Evolutionary conservation across 2,113 vertebrate species (phyloP).

Genomic region (Furnarius figulus): DNA sequence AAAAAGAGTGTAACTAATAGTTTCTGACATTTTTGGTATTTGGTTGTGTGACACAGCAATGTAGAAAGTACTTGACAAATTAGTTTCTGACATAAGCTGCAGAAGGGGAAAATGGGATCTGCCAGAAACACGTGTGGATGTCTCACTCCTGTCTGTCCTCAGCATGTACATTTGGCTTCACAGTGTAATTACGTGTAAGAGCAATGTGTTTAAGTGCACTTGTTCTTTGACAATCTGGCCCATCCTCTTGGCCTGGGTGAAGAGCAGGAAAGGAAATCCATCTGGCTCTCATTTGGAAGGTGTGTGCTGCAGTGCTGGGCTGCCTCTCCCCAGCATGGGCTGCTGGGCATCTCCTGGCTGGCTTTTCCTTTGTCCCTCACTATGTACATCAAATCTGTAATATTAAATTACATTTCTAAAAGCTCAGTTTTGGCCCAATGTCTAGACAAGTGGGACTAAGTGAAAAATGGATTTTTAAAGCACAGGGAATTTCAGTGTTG

Average conservation of each 20-base stretch:
- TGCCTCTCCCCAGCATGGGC: neutral
- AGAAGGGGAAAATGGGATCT: neutral
- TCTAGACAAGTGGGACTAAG: neutral
- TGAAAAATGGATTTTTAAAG: neutral
- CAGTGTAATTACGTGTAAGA: neutral
- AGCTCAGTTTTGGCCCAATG: neutral
- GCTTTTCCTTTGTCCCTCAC: neutral
- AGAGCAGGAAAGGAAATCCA: neutral
- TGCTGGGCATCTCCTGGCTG: neutral
- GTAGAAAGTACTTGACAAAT: neutral
- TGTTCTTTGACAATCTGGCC: neutral
- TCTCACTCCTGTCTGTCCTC: neutral
- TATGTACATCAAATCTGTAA: no score
- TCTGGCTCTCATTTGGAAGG: neutral
- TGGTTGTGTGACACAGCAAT: neutral
- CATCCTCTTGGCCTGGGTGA: neutral
- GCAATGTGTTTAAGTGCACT: neutral
- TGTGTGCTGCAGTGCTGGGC: neutral
- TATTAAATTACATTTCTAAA: neutral
- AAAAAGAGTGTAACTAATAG: neutral
- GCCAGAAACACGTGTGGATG: fast-evolving
- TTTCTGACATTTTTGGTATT: neutral
- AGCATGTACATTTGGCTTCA: fast-evolving
- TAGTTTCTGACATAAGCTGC: fast-evolving
- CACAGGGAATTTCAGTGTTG: neutral